Percentiles rank a stretch among this genome's conserved stretches.
Conservation (phyloP, 1,140 invertebrate genomes). For the Chionoecetes opilio region DNA sequence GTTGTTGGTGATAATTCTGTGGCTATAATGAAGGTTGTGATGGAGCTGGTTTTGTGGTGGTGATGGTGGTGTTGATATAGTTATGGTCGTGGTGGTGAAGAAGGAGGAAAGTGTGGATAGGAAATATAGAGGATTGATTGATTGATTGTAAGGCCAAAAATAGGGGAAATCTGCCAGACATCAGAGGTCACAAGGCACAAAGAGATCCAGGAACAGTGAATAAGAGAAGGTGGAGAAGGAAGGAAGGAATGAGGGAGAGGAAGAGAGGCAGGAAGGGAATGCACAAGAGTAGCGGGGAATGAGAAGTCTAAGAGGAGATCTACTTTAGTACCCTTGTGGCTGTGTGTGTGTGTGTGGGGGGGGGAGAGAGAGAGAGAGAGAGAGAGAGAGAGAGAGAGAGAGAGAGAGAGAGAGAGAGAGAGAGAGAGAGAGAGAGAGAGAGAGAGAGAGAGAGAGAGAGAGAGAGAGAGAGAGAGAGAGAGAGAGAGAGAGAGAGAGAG, state of each 20-base stretch:
- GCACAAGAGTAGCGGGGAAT: not conserved
- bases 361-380: conserved; percentile 5
- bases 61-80: too few relatives aligned
- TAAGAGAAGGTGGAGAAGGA: not conserved
- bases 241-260: not conserved
- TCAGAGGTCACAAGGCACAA: not conserved
- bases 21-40: too few relatives aligned
- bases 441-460: not conserved
- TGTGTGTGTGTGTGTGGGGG: too few relatives aligned
- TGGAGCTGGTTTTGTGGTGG: too few relatives aligned
- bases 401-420: conserved; percentile 50
- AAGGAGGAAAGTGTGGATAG: not conserved
- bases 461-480: conserved; percentile 34
- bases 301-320: too few relatives aligned
- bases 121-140: too few relatives aligned
- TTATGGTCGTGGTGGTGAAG: too few relatives aligned
- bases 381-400: conserved; percentile 44
- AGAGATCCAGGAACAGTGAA: not conserved
- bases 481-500: conserved; percentile 34
- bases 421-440: conserved; percentile 40
- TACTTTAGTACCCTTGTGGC: too few relatives aligned
- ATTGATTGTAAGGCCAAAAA: too few relatives aligned
- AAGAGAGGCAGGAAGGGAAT: not conserved
- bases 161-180: too few relatives aligned
- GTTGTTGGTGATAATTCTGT: not conserved